Evolutionary conservation across 2,888 invertebrate species (phyloP).

Genomic region (Drosophila melanocephala): DNA sequence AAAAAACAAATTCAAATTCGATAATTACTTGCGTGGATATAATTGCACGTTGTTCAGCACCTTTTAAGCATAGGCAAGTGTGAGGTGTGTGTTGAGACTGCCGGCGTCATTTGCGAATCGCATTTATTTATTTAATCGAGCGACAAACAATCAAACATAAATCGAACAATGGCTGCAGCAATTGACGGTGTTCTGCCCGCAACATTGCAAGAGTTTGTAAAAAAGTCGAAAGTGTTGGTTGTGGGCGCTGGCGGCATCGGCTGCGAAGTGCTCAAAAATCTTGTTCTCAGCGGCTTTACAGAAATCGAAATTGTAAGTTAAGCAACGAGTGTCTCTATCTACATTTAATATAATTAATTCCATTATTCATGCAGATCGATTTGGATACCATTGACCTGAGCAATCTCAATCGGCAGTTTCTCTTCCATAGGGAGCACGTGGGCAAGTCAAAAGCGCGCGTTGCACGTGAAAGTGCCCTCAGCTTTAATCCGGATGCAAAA

Average conservation of each 20-base stretch:
- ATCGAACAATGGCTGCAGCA: slow-evolving; percentile 88
- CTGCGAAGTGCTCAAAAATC: slow-evolving; percentile 98
- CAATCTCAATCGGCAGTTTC: slow-evolving; percentile 98
- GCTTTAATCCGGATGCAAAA: slow-evolving; percentile 94
- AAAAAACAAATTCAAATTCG: neutral
- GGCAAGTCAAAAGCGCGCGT: slow-evolving; percentile 98
- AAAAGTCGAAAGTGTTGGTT: slow-evolving; percentile 91
- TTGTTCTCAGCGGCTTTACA: slow-evolving; percentile 96
- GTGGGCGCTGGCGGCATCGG: slow-evolving; percentile 99
- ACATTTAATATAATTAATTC: neutral
- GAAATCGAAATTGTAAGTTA: slow-evolving; percentile 96
- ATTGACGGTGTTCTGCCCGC: slow-evolving; percentile 89
- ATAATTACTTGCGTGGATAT: slow-evolving; percentile 12
- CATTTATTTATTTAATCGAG: slow-evolving; percentile 5
- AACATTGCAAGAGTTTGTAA: slow-evolving; percentile 89
- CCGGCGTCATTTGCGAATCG: slow-evolving; percentile 65
- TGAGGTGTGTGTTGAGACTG: slow-evolving; percentile 22
- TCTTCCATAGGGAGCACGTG: slow-evolving; percentile 99
- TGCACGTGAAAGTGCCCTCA: slow-evolving; percentile 94
- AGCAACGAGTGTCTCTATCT: neutral
- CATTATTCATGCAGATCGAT: slow-evolving; percentile 91
- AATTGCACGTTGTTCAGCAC: slow-evolving; percentile 33
- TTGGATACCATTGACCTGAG: slow-evolving; percentile 99
- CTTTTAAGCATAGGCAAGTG: slow-evolving; percentile 7
- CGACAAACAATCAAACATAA: slow-evolving; percentile 14